phyloP scores from a whole-genome alignment of 2,113 vertebrate genomes.

The Hippoglossus stenolepis region DNA sequence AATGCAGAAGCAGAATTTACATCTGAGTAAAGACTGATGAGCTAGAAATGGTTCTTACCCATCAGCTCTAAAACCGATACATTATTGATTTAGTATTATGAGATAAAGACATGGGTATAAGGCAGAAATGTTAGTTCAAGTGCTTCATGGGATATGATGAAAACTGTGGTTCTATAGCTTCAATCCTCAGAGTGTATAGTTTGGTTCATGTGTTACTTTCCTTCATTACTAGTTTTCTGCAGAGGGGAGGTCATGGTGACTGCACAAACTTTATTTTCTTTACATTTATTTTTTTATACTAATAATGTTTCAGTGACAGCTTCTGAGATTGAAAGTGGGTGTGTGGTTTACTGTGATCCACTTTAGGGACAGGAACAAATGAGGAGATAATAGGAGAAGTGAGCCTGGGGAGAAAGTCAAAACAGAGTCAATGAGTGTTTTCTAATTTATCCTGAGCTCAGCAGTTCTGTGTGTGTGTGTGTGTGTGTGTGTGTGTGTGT shows the following conservation, averaged over 20 bases:
- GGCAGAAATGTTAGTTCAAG: background rate
- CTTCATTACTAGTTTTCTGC: background rate
- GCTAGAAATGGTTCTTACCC: too few species aligned
- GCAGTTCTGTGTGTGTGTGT: constrained; percentile 57
- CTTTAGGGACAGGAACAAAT: constrained; percentile 71
- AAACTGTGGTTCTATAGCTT: background rate
- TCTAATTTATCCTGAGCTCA: constrained; percentile 72
- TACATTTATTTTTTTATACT: constrained; percentile 2
- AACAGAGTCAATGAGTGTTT: constrained; percentile 69
- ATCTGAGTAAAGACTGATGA: too few species aligned
- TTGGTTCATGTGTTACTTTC: constrained; percentile 12
- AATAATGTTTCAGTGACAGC: constrained; percentile 52
- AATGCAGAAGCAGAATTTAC: too few species aligned
- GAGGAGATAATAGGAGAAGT: constrained; percentile 75
- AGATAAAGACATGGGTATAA: too few species aligned
- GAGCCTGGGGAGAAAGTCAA: constrained; percentile 72
- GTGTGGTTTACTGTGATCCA: constrained; percentile 20
- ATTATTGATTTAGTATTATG: too few species aligned
- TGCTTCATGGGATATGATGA: background rate
- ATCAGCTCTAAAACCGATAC: too few species aligned
- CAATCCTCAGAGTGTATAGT: background rate
- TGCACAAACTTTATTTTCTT: constrained; percentile 24
- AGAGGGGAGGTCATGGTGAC: constrained; percentile 7
- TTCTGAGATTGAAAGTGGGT: constrained; percentile 59
- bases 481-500: constrained; percentile 20